Percentiles rank a stretch among this genome's conserved stretches.
phyloP scores from a whole-genome alignment of 2,888 invertebrate genomes.

The Furcula furcula region DNA sequence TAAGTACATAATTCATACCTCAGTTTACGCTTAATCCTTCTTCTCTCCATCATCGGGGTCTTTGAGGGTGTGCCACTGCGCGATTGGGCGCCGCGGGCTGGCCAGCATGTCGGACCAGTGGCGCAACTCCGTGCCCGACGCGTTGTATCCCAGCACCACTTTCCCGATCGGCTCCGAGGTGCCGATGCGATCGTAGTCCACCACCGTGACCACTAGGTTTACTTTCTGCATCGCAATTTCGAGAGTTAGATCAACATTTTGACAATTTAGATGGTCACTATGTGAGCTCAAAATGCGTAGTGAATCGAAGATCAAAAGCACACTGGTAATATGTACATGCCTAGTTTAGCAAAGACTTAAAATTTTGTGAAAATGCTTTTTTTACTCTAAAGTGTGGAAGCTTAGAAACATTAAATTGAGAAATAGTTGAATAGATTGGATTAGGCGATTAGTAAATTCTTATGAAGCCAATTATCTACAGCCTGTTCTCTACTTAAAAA shows the following conservation, averaged over 20 bases:
- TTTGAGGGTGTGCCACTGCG: conserved; percentile 99
- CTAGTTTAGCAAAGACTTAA: too few relatives aligned
- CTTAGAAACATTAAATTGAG: too few relatives aligned
- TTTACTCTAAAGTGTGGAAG: not conserved
- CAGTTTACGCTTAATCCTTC: conserved; percentile 83
- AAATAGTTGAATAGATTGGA: too few relatives aligned
- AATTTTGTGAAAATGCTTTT: too few relatives aligned
- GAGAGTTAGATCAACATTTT: conserved; percentile 1
- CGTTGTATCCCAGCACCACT: conserved; percentile 98
- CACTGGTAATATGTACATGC: too few relatives aligned
- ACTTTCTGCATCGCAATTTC: conserved; percentile 91
- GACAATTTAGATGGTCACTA: not conserved
- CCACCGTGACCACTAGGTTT: conserved; percentile 98
- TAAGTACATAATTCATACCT: too few relatives aligned
- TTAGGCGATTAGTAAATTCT: too few relatives aligned
- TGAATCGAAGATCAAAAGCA: not conserved
- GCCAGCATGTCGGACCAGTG: conserved; percentile 99
- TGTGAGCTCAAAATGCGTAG: not conserved
- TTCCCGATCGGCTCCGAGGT: conserved; percentile 99
- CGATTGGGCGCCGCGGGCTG: conserved; percentile 98
- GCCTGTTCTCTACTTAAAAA: too few relatives aligned
- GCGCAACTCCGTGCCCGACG: conserved; percentile 98
- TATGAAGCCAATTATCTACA: too few relatives aligned
- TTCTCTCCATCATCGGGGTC: conserved; percentile 97
- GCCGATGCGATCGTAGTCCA: conserved; percentile 99